phyloP scores from a whole-genome alignment of 2,888 invertebrate species.

The Nemotelus pantherinus region DNA sequence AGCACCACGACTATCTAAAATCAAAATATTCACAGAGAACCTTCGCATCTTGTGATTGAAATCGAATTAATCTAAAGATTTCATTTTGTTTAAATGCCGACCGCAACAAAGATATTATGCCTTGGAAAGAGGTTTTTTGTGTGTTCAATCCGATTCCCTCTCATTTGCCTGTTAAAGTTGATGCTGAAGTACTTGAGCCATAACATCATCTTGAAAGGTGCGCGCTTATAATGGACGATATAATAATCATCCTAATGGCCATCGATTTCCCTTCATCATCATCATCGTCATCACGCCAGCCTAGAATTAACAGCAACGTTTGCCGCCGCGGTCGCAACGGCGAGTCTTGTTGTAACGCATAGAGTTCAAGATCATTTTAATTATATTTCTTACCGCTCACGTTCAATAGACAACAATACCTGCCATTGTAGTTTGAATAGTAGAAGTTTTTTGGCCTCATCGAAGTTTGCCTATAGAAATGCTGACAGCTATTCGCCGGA shows the following conservation, averaged over 20 bases:
- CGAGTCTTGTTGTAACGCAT: too few species aligned
- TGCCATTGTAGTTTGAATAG: slow-evolving; percentile 14
- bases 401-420: slow-evolving; percentile 34
- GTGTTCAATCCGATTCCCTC: neutral
- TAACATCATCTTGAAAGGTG: slow-evolving; percentile 20
- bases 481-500: neutral
- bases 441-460: neutral
- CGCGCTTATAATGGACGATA: slow-evolving; percentile 39
- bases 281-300: slow-evolving; percentile 1
- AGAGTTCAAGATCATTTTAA: slow-evolving; percentile 26
- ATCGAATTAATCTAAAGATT: slow-evolving; percentile 2
- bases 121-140: neutral
- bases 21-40: too few species aligned
- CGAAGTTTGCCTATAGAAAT: neutral
- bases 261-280: slow-evolving; percentile 42
- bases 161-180: too few species aligned
- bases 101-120: neutral
- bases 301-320: too few species aligned
- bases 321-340: too few species aligned
- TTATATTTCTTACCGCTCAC: slow-evolving; percentile 24
- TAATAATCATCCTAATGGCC: slow-evolving; percentile 44
- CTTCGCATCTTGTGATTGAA: too few species aligned
- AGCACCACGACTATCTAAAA: too few species aligned
- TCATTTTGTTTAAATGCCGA: neutral
- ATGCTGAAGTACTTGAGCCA: slow-evolving; percentile 20